Evolutionary conservation across 1,140 invertebrate genomes (phyloP), one percentile per base, ranked within the genome.

Genomic region (Trichogramma pretiosum): DNA sequence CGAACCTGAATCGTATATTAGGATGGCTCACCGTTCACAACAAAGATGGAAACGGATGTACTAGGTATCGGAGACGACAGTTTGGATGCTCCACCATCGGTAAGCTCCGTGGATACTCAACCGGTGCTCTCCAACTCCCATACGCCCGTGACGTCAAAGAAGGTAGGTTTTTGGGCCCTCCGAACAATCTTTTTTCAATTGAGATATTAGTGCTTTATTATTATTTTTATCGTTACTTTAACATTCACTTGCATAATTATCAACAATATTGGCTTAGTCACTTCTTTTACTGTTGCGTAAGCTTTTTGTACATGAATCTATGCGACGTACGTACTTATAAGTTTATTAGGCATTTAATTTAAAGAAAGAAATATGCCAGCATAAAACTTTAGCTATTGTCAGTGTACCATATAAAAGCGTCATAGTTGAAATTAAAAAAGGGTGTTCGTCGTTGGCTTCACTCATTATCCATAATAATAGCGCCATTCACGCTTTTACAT

Each of bases 81-180:
- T 59, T 70, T 73, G 69, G 67, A 71, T 57, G 63, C 66, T 54
- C 84, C 82, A 55, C 84, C 81, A 23, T 85, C 83, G 30, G 77
- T 85, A 17, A 82, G 80, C 55, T 85, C 85, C 21, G 74, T 75
- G 49, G 83, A 85, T 64, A 65, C 67, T 68, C 69, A 72, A 63
- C 68, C 69, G 59, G 65, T 70, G 59, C 64, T 70, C 56, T 61
- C 70, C 33, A 73, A 73, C 55, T 66, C 67, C 48, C 75, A 74
- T 49, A 77, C 76, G 37, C 76, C 76, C 37, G 64, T 77, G n/a
- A 73, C 76, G 34, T 73, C 74, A 10, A 77, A 77, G 56, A 72
- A 70, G 69, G 69, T 72, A 70, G 56, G 65, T 56, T 44, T 50
- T 56, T n/a, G n/a, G n/a, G n/a, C 38, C 52, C 49, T 56, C 55